A percentile compares a stretch with the other conserved stretches of the same genome.
Conservation (phyloP, 1,140 invertebrate genomes). For the Proctacanthus coquilletti region DNA sequence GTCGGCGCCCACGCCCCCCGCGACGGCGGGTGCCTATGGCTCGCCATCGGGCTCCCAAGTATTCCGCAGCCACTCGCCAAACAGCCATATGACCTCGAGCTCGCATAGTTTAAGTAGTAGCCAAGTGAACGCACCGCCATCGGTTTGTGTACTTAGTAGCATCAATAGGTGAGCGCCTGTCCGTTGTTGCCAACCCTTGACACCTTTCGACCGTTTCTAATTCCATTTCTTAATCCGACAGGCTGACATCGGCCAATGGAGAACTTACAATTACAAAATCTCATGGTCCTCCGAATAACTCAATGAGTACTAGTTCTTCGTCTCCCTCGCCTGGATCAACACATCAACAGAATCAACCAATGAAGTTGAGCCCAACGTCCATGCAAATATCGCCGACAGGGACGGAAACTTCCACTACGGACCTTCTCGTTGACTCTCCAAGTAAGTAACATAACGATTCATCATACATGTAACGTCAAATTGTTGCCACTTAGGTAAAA, state of each 20-base stretch:
- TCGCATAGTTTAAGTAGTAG: constrained; percentile 14
- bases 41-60: constrained; percentile 16
- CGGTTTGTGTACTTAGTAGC: constrained; percentile 31
- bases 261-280: constrained; percentile 67
- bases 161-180: constrained; percentile 30
- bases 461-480: too few species aligned
- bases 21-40: background rate
- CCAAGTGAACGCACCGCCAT: constrained; percentile 20
- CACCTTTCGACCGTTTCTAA: background rate
- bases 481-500: too few species aligned
- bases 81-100: constrained; percentile 22
- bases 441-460: constrained; percentile 54
- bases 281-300: constrained; percentile 39
- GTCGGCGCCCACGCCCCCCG: constrained; percentile 19
- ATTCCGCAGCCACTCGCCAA: constrained; percentile 21
- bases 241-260: constrained; percentile 55
- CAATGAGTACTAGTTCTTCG: constrained; percentile 38
- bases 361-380: background rate
- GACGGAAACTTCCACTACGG: constrained; percentile 40
- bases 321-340: constrained; percentile 21
- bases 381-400: constrained; percentile 32
- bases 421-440: constrained; percentile 63
- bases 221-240: constrained; percentile 12
- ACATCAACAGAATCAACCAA: constrained; percentile 7
- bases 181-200: background rate